Conservation (phyloP, 2,888 invertebrate genomes). For the Cataglyphis cursor region DNA sequence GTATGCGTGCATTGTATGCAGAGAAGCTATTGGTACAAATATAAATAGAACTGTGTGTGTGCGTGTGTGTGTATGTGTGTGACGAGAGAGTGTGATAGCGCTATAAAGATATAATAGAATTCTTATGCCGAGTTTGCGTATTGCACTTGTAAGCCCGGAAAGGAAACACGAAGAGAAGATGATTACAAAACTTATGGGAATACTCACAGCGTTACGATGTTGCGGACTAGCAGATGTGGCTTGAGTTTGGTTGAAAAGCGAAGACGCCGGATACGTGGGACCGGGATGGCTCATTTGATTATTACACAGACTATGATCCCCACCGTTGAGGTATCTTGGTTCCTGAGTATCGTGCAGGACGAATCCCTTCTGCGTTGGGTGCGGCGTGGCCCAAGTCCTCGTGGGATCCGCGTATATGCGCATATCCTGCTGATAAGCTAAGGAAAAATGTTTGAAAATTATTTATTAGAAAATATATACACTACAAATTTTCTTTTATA, state of each 20-base stretch:
- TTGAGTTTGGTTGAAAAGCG: constrained; percentile 87
- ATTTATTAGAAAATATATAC: not conserved
- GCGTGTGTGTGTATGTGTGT: not conserved
- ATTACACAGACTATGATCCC: constrained; percentile 88
- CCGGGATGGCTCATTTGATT: constrained; percentile 88
- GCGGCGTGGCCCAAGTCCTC: constrained; percentile 83
- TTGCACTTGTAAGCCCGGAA: not conserved
- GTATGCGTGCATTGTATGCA: constrained; percentile 34
- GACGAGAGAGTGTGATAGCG: not conserved
- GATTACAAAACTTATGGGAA: not conserved
- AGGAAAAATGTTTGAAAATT: constrained; percentile 12
- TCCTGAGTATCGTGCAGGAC: constrained; percentile 88
- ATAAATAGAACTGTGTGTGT: constrained; percentile 28
- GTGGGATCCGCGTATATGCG: constrained; percentile 83
- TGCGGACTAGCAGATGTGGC: constrained; percentile 90
- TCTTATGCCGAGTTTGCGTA: not conserved
- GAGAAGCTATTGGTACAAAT: constrained; percentile 20
- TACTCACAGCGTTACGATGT: constrained; percentile 88
- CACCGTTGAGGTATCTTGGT: constrained; percentile 90
- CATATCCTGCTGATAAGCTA: constrained; percentile 84
- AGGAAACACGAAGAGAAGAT: not conserved
- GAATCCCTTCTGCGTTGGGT: constrained; percentile 89
- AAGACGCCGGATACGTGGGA: constrained; percentile 86
- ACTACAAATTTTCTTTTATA: not conserved
- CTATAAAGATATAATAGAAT: constrained; percentile 2